Percentiles rank a stretch among this genome's conserved stretches.
phyloP scores from a whole-genome alignment of 1,140 invertebrate species.

The Venustaconcha ellipsiformis region DNA sequence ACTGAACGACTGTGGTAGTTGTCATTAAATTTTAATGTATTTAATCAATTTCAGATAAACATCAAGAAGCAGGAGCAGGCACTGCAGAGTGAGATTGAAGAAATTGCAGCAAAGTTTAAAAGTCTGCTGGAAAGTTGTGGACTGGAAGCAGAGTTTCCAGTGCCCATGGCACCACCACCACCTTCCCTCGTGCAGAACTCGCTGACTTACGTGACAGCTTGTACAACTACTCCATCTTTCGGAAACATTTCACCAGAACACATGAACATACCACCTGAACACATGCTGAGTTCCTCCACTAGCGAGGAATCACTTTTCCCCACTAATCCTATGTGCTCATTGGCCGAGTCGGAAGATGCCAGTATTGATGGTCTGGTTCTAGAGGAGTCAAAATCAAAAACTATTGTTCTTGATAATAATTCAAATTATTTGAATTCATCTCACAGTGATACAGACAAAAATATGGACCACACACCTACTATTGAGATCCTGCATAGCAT shows the following conservation, averaged over 20 bases:
- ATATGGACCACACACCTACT: conserved; percentile 18
- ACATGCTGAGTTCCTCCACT: neutral
- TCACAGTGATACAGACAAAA: conserved; percentile 15
- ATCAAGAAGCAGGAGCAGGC: conserved; percentile 51
- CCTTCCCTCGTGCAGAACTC: conserved; percentile 37
- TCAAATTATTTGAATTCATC: conserved; percentile 44
- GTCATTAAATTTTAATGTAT: conserved; percentile 7
- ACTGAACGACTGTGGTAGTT: neutral
- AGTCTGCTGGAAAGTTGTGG: conserved; percentile 47
- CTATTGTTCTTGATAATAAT: conserved; percentile 43
- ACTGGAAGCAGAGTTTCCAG: conserved; percentile 32
- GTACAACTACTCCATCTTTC: conserved; percentile 29
- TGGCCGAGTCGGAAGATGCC: neutral
- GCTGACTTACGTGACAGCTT: conserved; percentile 26
- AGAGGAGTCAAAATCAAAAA: conserved; percentile 26
- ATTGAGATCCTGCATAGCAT: conserved; percentile 23
- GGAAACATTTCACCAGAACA: conserved; percentile 1
- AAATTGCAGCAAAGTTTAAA: conserved; percentile 50
- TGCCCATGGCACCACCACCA: conserved; percentile 34
- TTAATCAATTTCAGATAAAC: conserved; percentile 42
- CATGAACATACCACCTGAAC: no score
- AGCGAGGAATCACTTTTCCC: conserved; percentile 30
- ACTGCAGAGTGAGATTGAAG: conserved; percentile 49
- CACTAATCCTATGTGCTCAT: no score
- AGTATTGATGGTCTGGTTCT: conserved; percentile 27